phyloP scores from a whole-genome alignment of 2,113 vertebrate genomes.

The Sorex fumeus region DNA sequence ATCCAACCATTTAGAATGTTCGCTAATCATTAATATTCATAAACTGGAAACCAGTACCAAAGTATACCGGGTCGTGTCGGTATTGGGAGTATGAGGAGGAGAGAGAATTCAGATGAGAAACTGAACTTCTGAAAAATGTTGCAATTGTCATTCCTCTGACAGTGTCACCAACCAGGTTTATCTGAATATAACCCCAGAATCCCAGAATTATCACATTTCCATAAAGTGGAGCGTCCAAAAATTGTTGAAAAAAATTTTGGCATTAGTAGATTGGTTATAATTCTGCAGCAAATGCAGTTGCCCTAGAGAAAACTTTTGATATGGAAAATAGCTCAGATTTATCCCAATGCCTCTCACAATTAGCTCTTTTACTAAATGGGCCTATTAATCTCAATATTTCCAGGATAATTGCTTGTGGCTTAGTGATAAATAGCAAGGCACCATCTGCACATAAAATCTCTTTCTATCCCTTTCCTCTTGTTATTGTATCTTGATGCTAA shows the following conservation, averaged over 20 bases:
- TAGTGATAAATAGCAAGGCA: slow-evolving; percentile 78
- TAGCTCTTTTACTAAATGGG: slow-evolving; percentile 77
- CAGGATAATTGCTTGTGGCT: slow-evolving; percentile 76
- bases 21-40: slow-evolving; percentile 63
- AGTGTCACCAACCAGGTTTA: neutral
- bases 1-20: slow-evolving; percentile 27
- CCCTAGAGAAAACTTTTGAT: slow-evolving; percentile 75
- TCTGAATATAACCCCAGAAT: neutral
- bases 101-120: slow-evolving; percentile 27
- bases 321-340: slow-evolving; percentile 79
- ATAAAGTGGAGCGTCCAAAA: slow-evolving; percentile 48
- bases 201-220: slow-evolving; percentile 27
- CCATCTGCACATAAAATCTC: slow-evolving; percentile 79
- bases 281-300: slow-evolving; percentile 44
- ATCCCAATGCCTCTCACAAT: slow-evolving; percentile 75
- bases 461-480: slow-evolving; percentile 59
- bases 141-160: neutral
- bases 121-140: slow-evolving; percentile 30
- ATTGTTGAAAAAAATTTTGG: slow-evolving; percentile 34
- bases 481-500: slow-evolving; percentile 58
- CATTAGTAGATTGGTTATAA: slow-evolving; percentile 51
- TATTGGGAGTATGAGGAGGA: neutral
- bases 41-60: slow-evolving; percentile 47
- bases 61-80: slow-evolving; percentile 2
- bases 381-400: slow-evolving; percentile 84